Conservation (phyloP, 2,888 invertebrate genomes). For the Exephanes ischioxanthus region DNA sequence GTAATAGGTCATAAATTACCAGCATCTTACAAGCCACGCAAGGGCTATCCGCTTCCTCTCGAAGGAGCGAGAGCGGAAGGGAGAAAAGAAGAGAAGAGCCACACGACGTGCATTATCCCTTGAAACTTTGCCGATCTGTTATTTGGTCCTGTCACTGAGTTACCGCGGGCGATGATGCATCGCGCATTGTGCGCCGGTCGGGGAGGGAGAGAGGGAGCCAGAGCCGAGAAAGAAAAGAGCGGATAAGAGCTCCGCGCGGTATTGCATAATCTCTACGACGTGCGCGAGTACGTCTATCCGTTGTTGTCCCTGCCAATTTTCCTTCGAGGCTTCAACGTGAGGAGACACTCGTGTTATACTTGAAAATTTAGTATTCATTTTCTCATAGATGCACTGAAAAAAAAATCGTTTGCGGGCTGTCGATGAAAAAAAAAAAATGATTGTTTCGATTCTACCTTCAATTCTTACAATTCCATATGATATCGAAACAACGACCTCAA, state of each 20-base stretch:
- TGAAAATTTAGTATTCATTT: no score
- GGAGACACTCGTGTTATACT: no score
- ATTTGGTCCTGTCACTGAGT: constrained; percentile 76
- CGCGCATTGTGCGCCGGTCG: constrained; percentile 66
- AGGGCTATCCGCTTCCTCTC: constrained; percentile 37
- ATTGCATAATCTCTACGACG: constrained; percentile 1
- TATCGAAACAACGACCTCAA: no score
- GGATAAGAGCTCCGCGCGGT: not conserved
- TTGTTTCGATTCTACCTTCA: no score
- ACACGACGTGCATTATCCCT: constrained; percentile 60
- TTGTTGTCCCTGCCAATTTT: no score
- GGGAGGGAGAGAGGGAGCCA: constrained; percentile 2
- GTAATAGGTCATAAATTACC: constrained; percentile 78
- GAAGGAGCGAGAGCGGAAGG: not conserved
- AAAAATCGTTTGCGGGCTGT: no score
- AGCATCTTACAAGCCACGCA: constrained; percentile 73
- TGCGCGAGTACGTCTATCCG: not conserved
- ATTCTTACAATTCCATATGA: no score
- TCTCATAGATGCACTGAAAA: no score
- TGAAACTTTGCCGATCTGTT: constrained; percentile 73
- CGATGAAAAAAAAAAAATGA: no score
- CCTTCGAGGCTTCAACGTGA: no score
- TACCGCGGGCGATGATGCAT: constrained; percentile 73
- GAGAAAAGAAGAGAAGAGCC: constrained; percentile 2
- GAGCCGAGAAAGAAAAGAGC: not conserved